Conservation (phyloP, 2,113 vertebrate species). For the Crotophaga sulcirostris region DNA sequence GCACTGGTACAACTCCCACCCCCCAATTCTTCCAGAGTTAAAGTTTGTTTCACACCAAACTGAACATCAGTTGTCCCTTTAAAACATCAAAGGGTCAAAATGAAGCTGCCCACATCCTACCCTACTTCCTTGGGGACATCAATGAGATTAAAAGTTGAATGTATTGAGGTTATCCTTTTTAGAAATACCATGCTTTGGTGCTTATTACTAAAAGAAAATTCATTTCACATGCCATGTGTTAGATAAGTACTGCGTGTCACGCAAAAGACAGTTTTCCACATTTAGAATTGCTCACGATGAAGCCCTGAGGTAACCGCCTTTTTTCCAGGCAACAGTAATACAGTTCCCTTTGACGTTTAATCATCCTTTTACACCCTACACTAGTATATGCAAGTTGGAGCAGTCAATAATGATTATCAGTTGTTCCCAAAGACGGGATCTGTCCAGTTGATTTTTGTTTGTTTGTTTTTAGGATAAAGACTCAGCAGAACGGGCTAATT, state of each 20-base stretch:
- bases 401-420: conserved; percentile 63
- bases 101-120: conserved; percentile 3
- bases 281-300: conserved; percentile 73
- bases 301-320: conserved; percentile 81
- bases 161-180: conserved; percentile 47
- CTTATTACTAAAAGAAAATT: conserved; percentile 67
- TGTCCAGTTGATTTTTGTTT: conserved; percentile 16
- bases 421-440: conserved; percentile 50
- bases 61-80: conserved; percentile 32
- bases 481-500: conserved; percentile 78
- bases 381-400: conserved; percentile 63
- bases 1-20: neutral
- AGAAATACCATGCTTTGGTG: conserved; percentile 76
- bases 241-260: conserved; percentile 53
- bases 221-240: conserved; percentile 69
- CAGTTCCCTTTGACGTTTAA: conserved; percentile 65
- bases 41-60: conserved; percentile 51
- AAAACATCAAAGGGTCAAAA: conserved; percentile 45
- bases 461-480: conserved; percentile 78
- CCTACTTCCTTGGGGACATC: conserved; percentile 16
- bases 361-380: conserved; percentile 52
- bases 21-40: neutral
- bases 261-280: conserved; percentile 71
- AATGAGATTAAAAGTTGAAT: conserved; percentile 37
- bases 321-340: conserved; percentile 69